A percentile compares a stretch with the other conserved stretches of the same genome.
phyloP scores from a whole-genome alignment of 2,113 vertebrate species.

The Marmota flaviventris region DNA sequence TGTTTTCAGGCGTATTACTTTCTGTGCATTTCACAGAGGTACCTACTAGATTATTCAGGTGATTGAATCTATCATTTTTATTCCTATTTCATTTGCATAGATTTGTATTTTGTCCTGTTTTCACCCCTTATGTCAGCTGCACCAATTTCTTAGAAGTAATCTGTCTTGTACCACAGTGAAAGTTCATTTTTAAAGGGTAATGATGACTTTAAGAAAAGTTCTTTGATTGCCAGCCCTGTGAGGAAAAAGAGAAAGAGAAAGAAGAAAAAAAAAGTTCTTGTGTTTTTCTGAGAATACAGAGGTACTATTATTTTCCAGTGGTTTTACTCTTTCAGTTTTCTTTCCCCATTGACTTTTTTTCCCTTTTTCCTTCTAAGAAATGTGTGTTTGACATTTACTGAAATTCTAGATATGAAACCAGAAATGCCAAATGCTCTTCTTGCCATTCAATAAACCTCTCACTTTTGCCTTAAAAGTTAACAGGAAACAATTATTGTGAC shows the following conservation, averaged over 20 bases:
- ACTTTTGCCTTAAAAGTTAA: slow-evolving; percentile 85
- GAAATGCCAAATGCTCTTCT: slow-evolving; percentile 85
- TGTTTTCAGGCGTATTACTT: background rate
- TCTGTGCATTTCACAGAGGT: background rate
- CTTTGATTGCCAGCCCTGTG: background rate
- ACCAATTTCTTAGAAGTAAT: slow-evolving; percentile 14
- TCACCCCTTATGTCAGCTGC: background rate
- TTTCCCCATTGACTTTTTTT: slow-evolving; percentile 67
- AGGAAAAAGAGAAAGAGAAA: background rate
- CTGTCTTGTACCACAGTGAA: background rate
- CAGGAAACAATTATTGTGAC: slow-evolving; percentile 85
- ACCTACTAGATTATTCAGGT: background rate
- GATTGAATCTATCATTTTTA: slow-evolving; percentile 37
- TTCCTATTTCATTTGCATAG: slow-evolving; percentile 63
- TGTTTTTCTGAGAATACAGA: slow-evolving; percentile 54
- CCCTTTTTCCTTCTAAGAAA: slow-evolving; percentile 79
- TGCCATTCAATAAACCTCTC: slow-evolving; percentile 84
- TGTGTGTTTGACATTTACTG: slow-evolving; percentile 80
- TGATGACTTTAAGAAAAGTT: slow-evolving; percentile 39
- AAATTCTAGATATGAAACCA: slow-evolving; percentile 81
- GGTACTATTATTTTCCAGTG: slow-evolving; percentile 53
- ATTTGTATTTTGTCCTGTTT: background rate
- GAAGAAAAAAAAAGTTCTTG: slow-evolving; percentile 51
- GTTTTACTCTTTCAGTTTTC: slow-evolving; percentile 60
- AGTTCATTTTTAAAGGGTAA: slow-evolving; percentile 32